phyloP scores from a whole-genome alignment of 2,888 invertebrate species.

The Caenorhabditis sp. region DNA sequence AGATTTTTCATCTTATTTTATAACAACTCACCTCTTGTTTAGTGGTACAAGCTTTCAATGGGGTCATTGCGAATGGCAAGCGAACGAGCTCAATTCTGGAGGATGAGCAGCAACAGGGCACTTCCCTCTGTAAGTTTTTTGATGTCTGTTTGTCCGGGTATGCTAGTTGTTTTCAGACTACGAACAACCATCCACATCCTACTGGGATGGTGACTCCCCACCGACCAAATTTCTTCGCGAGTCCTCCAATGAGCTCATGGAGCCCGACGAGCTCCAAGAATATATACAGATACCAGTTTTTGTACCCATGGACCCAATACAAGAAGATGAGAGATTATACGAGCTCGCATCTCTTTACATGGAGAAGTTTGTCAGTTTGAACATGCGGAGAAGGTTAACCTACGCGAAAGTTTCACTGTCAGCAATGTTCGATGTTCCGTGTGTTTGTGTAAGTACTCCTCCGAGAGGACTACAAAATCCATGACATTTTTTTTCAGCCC shows the following conservation, averaged over 20 bases:
- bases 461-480: too few relatives aligned
- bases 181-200: conserved; percentile 17
- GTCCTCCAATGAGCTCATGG: conserved; percentile 39
- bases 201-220: conserved; percentile 19
- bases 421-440: conserved; percentile 52
- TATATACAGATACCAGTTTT: conserved; percentile 36
- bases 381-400: conserved; percentile 53
- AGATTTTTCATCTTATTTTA: conserved; percentile 7
- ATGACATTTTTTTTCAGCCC: conserved; percentile 45
- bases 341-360: conserved; percentile 37
- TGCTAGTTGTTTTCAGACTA: conserved; percentile 30
- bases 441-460: conserved; percentile 55
- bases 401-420: conserved; percentile 42
- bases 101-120: conserved; percentile 12
- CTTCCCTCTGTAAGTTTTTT: conserved; percentile 14
- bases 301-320: background rate
- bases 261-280: conserved; percentile 44
- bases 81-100: background rate
- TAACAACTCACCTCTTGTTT: background rate
- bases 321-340: conserved; percentile 35
- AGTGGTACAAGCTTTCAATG: conserved; percentile 57
- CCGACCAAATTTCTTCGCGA: background rate
- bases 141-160: background rate
- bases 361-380: conserved; percentile 47
- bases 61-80: background rate